Percentiles rank a stretch among this genome's conserved stretches.
Evolutionary conservation across 1,140 invertebrate genomes (phyloP).

Genomic region (Diorhabda elongata): DNA sequence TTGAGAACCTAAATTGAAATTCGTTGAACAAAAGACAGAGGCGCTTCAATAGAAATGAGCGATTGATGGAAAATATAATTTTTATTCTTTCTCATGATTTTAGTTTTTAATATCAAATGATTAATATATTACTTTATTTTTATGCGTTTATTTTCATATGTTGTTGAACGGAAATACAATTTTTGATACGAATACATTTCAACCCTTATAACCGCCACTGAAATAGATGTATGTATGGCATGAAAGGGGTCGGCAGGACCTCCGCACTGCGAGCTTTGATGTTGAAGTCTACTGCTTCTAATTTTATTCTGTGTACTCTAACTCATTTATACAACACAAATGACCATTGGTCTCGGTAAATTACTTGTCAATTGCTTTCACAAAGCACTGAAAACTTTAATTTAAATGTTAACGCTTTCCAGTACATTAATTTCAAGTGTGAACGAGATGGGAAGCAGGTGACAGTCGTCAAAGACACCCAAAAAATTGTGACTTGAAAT

Average conservation of each 20-base stretch:
- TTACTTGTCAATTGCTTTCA: constrained; percentile 48
- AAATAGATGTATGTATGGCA: neutral
- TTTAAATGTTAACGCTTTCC: constrained; percentile 36
- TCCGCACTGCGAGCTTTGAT: constrained; percentile 37
- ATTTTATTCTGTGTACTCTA: constrained; percentile 46
- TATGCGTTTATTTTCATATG: too few species aligned
- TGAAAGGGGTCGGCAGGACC: constrained; percentile 1
- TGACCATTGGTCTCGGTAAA: constrained; percentile 47
- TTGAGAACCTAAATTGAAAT: too few species aligned
- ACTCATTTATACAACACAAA: constrained; percentile 48
- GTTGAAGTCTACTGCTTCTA: constrained; percentile 42
- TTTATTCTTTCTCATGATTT: too few species aligned
- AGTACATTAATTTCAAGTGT: constrained; percentile 1
- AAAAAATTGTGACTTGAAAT: too few species aligned
- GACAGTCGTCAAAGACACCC: too few species aligned
- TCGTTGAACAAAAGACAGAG: too few species aligned
- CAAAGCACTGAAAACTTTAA: constrained; percentile 40
- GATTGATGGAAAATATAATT: too few species aligned
- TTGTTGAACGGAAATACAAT: too few species aligned
- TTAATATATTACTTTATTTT: too few species aligned
- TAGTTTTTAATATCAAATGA: too few species aligned
- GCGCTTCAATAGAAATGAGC: too few species aligned
- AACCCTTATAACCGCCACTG: neutral
- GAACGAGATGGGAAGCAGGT: neutral
- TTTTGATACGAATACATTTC: too few species aligned